Base-by-base conservation (phyloP, 2,113 vertebrate genomes). In the Sisor rabdophorus region DNA sequence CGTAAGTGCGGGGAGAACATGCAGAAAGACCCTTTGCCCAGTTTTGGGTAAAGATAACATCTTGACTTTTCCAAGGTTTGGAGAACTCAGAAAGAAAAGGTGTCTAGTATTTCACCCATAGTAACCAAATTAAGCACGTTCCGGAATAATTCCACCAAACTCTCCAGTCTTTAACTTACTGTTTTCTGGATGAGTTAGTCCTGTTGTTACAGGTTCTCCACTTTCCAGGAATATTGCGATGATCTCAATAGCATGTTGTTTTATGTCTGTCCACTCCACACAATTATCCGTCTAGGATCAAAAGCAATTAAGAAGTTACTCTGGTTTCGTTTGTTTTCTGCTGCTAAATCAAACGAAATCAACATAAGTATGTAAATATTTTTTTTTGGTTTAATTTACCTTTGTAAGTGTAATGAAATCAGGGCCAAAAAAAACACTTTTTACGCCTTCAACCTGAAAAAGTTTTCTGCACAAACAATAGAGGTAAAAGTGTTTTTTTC, bases 391-490 rank as follows among this genome's bases (percentile, higher is more conserved):
- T 52, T n/a, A 3, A 76, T 88, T 44, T 9, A 92, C 92, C 91
- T 93, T 93, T 11, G 91, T 93, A 70, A 93, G 77, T 30, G 92
- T 93, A 71, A 93, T 92, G 75, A 93, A 93, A 84, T 93, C 92
- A 2, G 92, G 91, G 15, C 92, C 92, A 82, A 91, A 92, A 82
- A 93, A 93, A 52, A 93, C 92, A 89, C 91, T 91, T 84, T 92
- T 91, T 16, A 93, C 90, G 53, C 92, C 92, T 77, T 93, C 89
- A n/a, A 93, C 90, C 83, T 91, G 87, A 88, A 93, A 93, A 73
- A 93, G 85, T 32, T 89, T 80, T 80, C 92, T 93, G 83, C 47
- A 83, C 69, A 74, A 83, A 77, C 79, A 78, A 24, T 28, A 40
- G 28, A 44, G 75, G 28, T 20, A n/a, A 59, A 30, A 13, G 59